phyloP scores from a whole-genome alignment of 1,140 invertebrate species.

The Apis florea region DNA sequence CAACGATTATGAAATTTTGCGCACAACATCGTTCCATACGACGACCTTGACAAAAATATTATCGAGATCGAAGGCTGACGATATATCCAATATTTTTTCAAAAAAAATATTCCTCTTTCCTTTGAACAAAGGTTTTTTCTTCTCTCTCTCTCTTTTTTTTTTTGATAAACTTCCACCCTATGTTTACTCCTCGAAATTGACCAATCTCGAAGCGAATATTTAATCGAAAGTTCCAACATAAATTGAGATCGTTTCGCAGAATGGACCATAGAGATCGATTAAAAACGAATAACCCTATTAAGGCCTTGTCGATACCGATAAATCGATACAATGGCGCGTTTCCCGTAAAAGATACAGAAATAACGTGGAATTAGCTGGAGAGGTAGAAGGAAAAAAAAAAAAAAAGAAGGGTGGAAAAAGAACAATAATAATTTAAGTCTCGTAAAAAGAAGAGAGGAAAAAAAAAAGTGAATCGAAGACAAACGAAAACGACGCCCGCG shows the following conservation, averaged over 20 bases:
- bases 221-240: no score
- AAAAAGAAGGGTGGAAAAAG: not conserved
- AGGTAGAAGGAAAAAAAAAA: not conserved
- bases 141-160: no score
- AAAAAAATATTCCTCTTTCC: no score
- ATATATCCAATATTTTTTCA: no score
- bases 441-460: not conserved
- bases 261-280: constrained; percentile 23
- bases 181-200: no score
- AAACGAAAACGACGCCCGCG: not conserved
- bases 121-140: no score
- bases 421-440: not conserved
- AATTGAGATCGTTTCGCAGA: not conserved
- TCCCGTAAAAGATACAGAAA: constrained; percentile 4
- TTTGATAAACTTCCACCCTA: no score
- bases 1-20: no score
- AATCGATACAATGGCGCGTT: constrained; percentile 34
- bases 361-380: not conserved
- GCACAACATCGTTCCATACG: no score
- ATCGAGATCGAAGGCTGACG: no score
- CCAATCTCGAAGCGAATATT: no score
- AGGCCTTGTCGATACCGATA: constrained; percentile 8
- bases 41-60: no score
- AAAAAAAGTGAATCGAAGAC: not conserved
- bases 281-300: constrained; percentile 42